These are phyloP conservation scores for Chamaea fasciata DNA, from an alignment of 2,113 vertebrate genomes.

Conservation along the genomic window DNA sequence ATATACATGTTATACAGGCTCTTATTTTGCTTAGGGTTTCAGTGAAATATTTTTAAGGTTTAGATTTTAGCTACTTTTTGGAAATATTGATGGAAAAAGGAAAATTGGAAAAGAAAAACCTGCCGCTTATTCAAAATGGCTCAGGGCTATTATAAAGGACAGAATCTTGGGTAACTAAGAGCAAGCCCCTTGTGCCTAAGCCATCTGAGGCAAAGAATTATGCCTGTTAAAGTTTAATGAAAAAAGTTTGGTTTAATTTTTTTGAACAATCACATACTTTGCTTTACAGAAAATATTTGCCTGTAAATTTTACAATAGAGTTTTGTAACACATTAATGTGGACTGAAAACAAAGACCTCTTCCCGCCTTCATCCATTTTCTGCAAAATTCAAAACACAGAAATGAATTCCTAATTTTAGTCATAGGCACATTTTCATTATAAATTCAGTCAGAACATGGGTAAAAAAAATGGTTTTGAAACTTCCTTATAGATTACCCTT, in stretches of 20 bases:
- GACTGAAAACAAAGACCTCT: not conserved
- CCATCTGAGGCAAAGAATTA: not conserved
- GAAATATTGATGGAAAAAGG: not conserved
- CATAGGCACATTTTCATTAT: fast-evolving
- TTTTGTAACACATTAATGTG: not conserved
- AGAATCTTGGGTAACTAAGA: not conserved
- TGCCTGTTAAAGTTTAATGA: not conserved
- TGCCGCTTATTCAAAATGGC: not conserved
- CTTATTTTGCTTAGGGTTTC: not conserved
- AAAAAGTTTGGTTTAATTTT: not conserved
- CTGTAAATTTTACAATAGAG: fast-evolving
- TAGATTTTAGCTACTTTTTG: not conserved
- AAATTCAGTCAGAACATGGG: not conserved
- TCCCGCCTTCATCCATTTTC: not conserved
- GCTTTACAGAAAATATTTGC: not conserved
- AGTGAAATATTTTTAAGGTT: not conserved
- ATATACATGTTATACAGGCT: not conserved
- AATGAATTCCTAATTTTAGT: too few relatives aligned
- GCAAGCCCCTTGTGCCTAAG: not conserved
- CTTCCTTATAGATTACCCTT: not conserved
- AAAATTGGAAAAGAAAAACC: not conserved
- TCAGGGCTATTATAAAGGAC: not conserved
- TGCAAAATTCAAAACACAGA: not conserved
- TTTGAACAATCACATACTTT: not conserved
- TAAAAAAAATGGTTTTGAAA: not conserved